These are phyloP conservation scores for Gymnopithys bicolor DNA, from an alignment of 2,797 vertebrate species.

Conservation along the genomic window DNA sequence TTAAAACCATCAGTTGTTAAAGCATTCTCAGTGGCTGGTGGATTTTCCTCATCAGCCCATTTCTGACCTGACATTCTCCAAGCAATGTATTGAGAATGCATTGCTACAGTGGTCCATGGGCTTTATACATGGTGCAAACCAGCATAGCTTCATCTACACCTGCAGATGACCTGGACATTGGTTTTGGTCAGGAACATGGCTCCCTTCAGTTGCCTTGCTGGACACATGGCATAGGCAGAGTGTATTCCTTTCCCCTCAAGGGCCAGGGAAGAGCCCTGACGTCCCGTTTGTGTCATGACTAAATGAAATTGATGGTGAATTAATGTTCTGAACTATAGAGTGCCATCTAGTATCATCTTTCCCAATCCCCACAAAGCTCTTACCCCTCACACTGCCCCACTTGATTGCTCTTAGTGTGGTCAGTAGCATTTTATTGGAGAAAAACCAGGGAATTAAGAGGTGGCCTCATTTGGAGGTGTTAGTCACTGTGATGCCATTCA, in stretches of 20 bases:
- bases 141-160: not conserved
- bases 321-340: not conserved
- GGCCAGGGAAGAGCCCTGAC: not conserved
- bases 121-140: not conserved
- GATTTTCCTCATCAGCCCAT: too few relatives aligned
- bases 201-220: not conserved
- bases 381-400: rapidly evolving
- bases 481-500: slow-evolving; percentile 72
- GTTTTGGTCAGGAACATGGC: not conserved
- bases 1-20: too few relatives aligned
- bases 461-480: not conserved
- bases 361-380: not conserved
- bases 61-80: too few relatives aligned
- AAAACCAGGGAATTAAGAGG: slow-evolving; percentile 53
- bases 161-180: not conserved
- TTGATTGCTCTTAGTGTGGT: not conserved
- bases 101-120: too few relatives aligned
- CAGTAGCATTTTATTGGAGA: not conserved
- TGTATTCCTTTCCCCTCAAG: rapidly evolving
- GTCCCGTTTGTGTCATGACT: not conserved
- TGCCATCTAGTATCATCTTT: not conserved
- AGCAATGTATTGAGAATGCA: too few relatives aligned
- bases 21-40: too few relatives aligned
- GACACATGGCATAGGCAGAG: rapidly evolving
- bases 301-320: not conserved